A percentile compares a stretch with the other conserved stretches of the same genome.
Evolutionary conservation across 2,113 vertebrate genomes (phyloP).

Genomic region (Thunnus thynnus): DNA sequence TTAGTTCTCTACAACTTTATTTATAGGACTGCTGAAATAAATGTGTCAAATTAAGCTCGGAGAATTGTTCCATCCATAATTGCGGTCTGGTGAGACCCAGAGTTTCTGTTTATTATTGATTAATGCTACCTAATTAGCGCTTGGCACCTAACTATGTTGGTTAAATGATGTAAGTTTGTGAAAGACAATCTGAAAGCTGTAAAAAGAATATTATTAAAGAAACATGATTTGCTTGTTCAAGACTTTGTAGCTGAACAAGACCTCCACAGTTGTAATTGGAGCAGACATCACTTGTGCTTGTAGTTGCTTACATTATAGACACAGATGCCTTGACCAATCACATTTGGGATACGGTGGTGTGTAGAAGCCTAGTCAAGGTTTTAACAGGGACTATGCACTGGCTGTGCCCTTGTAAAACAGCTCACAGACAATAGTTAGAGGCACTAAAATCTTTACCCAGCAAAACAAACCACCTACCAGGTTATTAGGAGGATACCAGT

Average conservation of each 20-base stretch:
- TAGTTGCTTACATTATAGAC: constrained; percentile 16
- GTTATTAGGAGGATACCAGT: constrained; percentile 12
- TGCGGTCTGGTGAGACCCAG: constrained; percentile 21
- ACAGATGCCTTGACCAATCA: constrained; percentile 14
- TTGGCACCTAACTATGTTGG: constrained; percentile 49
- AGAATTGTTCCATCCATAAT: constrained; percentile 53
- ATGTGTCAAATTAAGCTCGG: constrained; percentile 47
- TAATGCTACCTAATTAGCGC: constrained; percentile 67
- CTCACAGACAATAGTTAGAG: constrained; percentile 8
- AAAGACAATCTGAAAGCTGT: constrained; percentile 64
- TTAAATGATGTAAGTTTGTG: constrained; percentile 73
- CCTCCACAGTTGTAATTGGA: constrained; percentile 47
- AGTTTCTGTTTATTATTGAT: constrained; percentile 68
- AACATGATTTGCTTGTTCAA: constrained; percentile 57
- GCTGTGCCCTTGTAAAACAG: constrained; percentile 12
- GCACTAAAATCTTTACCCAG: not conserved
- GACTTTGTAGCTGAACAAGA: constrained; percentile 38
- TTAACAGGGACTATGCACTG: not conserved
- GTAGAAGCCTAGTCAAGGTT: not conserved
- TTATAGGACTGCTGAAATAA: constrained; percentile 34
- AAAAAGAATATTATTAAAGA: constrained; percentile 55
- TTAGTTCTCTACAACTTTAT: constrained; percentile 3
- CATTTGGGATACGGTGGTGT: not conserved
- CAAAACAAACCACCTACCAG: constrained; percentile 5
- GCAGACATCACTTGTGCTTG: constrained; percentile 23